Evolutionary conservation across 2,888 invertebrate species (phyloP), one percentile per base, ranked within the genome.

Genomic region (Empis stercorea): DNA sequence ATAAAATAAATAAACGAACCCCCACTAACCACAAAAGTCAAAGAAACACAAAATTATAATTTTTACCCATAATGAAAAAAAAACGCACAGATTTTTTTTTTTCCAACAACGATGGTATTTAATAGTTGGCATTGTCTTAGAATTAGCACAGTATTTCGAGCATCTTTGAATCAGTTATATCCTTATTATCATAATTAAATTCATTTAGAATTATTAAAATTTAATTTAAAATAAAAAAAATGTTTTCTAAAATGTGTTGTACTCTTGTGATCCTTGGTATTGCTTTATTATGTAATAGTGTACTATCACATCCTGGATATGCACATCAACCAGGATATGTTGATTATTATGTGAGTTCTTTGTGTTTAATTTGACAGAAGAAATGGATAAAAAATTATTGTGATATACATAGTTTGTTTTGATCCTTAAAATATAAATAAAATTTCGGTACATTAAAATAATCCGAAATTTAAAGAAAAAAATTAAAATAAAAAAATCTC

Each of bases 301-400:
- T 59, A 27, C 51, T 60, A 41, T 67, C 68, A 41, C 59, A 59
- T 51, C 73, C 72, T 50, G 70, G 66, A 56, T 75, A 72, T 53
- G 72, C 72, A 43, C 40, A 40, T 23, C 64, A 65, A 17, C 66
- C 63, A 56, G 68, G 71, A 54, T 66, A 61, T 53, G 70, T 76
- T 51, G 76, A 77, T 63, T 79, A 78, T 65, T 76, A 78, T 66
- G 79, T 80, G 71, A 77, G 79, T 71, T n/a, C n/a, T n/a, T 56
- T 38, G 14, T 30, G 16, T 30, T 30, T 9, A 17, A 16, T 13
- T 34, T n/a, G n/a, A n/a, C n/a, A 15, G 6, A 7, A 15, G 5
- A 36, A 10, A 7, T 10, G 7, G 5, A 36, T 7, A 7, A 9
- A 36, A 4, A 27, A 27, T 27, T 27, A 7, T 27, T 27, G 23